phyloP scores from a whole-genome alignment of 2,888 invertebrate species.

The Pogonocherus hispidulus region DNA sequence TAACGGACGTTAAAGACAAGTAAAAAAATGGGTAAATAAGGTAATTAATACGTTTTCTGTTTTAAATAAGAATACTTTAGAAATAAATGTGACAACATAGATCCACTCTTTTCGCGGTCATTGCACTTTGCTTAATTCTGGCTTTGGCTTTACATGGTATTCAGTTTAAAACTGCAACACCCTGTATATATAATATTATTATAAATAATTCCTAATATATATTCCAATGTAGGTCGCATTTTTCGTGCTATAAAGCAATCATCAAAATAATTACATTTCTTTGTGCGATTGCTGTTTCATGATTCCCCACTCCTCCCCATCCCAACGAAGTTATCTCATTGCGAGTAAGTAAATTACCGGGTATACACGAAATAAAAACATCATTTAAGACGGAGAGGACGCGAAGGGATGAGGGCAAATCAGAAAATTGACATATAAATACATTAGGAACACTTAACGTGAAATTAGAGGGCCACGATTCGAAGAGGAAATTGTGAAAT shows the following conservation, averaged over 20 bases:
- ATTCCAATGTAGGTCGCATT: background rate
- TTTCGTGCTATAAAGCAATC: background rate
- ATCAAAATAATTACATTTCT: background rate
- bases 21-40: no score
- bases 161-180: no score
- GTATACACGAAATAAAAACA: constrained; percentile 17
- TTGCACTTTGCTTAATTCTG: no score
- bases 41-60: no score
- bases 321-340: background rate
- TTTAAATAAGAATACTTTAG: no score
- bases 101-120: no score
- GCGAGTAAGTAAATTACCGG: constrained; percentile 5
- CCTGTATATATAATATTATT: no score
- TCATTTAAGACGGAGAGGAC: constrained; percentile 13
- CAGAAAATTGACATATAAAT: constrained; percentile 64
- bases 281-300: background rate
- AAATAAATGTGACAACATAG: no score
- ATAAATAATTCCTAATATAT: no score
- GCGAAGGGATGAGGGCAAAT: constrained; percentile 30
- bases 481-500: constrained; percentile 67
- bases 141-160: no score
- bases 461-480: constrained; percentile 65
- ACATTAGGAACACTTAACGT: constrained; percentile 65
- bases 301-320: constrained; percentile 1
- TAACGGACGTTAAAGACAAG: no score